A percentile compares a stretch with the other conserved stretches of the same genome.
Conservation (phyloP, 2,797 vertebrate genomes). For the Vespertilio murinus region DNA sequence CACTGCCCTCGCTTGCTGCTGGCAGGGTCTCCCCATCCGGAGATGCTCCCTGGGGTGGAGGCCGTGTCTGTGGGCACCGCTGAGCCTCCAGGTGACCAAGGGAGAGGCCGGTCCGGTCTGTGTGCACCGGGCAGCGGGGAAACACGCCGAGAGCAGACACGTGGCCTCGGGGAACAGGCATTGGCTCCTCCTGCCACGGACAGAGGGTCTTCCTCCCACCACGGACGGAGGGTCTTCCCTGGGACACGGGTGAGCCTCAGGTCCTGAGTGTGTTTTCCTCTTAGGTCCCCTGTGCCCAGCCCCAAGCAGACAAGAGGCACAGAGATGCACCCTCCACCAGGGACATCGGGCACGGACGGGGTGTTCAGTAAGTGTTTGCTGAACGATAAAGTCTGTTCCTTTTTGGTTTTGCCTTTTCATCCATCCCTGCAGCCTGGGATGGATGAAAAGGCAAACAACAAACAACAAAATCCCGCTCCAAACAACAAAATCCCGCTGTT, state of each 20-base stretch:
- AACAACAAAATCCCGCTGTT: too few relatives aligned
- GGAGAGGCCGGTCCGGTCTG: constrained; percentile 2
- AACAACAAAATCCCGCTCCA: too few relatives aligned
- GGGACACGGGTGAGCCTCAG: background rate
- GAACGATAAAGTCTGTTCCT: background rate
- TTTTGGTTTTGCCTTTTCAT: background rate
- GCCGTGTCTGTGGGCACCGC: constrained; percentile 20
- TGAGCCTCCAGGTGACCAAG: background rate
- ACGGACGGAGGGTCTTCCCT: background rate
- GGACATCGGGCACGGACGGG: background rate
- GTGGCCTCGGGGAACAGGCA: constrained; percentile 38
- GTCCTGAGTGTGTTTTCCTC: background rate
- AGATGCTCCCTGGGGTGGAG: background rate
- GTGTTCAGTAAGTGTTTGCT: background rate
- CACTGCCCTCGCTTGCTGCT: constrained; percentile 5
- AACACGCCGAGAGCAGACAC: constrained; percentile 57
- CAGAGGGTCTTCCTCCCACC: too few relatives aligned
- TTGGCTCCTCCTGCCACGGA: background rate
- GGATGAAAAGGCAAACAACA: too few relatives aligned
- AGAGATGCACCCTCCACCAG: background rate
- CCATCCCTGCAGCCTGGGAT: fast-evolving
- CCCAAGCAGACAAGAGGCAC: constrained; percentile 38
- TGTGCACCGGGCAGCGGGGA: background rate
- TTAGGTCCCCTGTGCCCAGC: constrained; percentile 69
- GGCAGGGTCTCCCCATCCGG: constrained; percentile 54